A percentile compares a stretch with the other conserved stretches of the same genome.
Evolutionary conservation across 1,140 invertebrate species (phyloP).

Genomic region (Sitodiplosis mosellana): DNA sequence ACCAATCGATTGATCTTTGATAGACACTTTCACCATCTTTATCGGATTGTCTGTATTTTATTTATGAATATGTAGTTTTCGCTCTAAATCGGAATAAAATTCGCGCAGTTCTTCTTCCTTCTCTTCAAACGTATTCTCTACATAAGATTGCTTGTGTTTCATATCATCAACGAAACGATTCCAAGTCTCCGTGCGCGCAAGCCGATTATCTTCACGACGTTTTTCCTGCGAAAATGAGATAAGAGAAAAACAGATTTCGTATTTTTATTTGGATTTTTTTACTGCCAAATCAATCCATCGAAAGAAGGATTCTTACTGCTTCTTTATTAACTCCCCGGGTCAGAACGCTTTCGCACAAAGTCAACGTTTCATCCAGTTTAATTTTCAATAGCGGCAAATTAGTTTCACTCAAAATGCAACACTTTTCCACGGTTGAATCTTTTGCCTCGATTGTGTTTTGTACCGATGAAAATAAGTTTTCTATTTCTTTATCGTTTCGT

Average conservation of each 20-base stretch:
- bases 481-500: constrained; percentile 56
- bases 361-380: constrained; percentile 44
- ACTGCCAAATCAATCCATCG: constrained; percentile 1
- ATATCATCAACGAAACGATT: constrained; percentile 57
- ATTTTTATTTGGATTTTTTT: background rate
- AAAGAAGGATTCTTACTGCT: constrained; percentile 20
- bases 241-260: background rate
- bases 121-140: constrained; percentile 56
- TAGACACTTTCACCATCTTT: constrained; percentile 30
- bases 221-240: constrained; percentile 24
- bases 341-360: constrained; percentile 36
- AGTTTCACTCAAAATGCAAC: constrained; percentile 34
- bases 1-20: constrained; percentile 33
- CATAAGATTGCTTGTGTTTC: constrained; percentile 46
- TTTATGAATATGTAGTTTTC: constrained; percentile 42
- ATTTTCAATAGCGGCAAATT: constrained; percentile 42
- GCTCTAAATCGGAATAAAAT: constrained; percentile 53
- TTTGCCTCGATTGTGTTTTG: constrained; percentile 60
- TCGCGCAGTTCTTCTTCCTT: constrained; percentile 58
- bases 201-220: constrained; percentile 33
- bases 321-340: constrained; percentile 31
- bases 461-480: constrained; percentile 53
- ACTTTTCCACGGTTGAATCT: constrained; percentile 45
- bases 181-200: constrained; percentile 43
- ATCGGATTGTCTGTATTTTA: constrained; percentile 25